Conservation (phyloP, 2,113 vertebrate genomes). For the Pomatostomus ruficeps region DNA sequence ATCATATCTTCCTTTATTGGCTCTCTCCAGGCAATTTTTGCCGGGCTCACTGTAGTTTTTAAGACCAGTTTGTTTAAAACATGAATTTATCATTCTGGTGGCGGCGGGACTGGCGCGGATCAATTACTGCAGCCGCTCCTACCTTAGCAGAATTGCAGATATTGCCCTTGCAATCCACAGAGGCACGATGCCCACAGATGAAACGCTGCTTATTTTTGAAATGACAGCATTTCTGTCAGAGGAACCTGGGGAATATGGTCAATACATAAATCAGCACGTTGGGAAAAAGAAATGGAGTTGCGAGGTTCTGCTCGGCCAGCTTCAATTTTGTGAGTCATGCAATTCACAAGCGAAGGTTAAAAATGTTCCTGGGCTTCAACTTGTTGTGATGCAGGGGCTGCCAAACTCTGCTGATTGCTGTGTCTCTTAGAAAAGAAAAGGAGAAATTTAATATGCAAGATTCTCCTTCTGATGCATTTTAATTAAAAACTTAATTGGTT, state of each 20-base stretch:
- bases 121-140: background rate
- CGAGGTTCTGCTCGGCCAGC: background rate
- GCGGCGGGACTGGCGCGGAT: background rate
- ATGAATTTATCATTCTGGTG: background rate
- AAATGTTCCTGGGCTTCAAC: background rate
- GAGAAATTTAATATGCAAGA: background rate
- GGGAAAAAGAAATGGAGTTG: background rate
- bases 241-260: background rate
- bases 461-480: background rate
- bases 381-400: background rate
- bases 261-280: background rate
- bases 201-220: background rate
- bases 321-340: background rate
- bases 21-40: background rate
- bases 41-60: background rate
- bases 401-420: background rate
- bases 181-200: background rate
- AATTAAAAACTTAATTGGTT: conserved; percentile 30
- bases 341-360: background rate
- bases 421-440: background rate
- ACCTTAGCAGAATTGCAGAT: background rate
- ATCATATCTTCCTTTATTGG: background rate
- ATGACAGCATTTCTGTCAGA: background rate
- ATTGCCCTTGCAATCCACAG: background rate
- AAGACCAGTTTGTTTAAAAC: background rate